Conservation (phyloP, 2,797 vertebrate species). For the Tachyglossus aculeatus region DNA sequence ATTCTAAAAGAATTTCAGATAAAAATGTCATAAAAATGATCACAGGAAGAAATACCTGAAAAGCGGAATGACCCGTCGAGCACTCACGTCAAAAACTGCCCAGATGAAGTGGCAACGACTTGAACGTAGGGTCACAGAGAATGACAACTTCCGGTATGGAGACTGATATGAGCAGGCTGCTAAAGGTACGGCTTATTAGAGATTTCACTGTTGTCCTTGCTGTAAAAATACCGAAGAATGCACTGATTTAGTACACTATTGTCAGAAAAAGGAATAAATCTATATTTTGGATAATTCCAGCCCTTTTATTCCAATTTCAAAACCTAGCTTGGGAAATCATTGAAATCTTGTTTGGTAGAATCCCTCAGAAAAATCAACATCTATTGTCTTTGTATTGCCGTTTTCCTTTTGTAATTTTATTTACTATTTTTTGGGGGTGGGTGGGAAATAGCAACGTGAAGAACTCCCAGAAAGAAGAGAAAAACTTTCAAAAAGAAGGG, state of each 20-base stretch:
- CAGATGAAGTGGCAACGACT: slow-evolving; percentile 97
- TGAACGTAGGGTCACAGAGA: slow-evolving; percentile 87
- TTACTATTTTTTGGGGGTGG: slow-evolving; percentile 19
- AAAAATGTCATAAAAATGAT: slow-evolving; percentile 6
- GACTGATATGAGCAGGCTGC: slow-evolving; percentile 91
- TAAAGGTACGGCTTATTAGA: slow-evolving; percentile 81
- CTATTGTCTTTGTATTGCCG: too few relatives aligned
- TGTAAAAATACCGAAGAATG: too few relatives aligned
- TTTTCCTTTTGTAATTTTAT: slow-evolving; percentile 8
- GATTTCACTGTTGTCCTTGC: too few relatives aligned
- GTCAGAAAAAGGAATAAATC: too few relatives aligned
- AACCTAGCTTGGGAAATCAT: not conserved
- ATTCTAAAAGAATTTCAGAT: too few relatives aligned
- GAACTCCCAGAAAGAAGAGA: slow-evolving; percentile 91
- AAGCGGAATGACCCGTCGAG: slow-evolving; percentile 71
- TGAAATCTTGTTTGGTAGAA: too few relatives aligned
- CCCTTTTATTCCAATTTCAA: too few relatives aligned
- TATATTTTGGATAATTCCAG: too few relatives aligned
- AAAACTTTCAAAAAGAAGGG: slow-evolving; percentile 86
- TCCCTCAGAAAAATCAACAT: too few relatives aligned
- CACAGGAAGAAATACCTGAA: slow-evolving; percentile 82
- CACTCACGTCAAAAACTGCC: slow-evolving; percentile 84
- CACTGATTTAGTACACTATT: too few relatives aligned
- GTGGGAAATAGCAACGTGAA: slow-evolving; percentile 89
- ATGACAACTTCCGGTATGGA: slow-evolving; percentile 99